phyloP scores from a whole-genome alignment of 2,113 vertebrate genomes.

The Dipodomys spectabilis region DNA sequence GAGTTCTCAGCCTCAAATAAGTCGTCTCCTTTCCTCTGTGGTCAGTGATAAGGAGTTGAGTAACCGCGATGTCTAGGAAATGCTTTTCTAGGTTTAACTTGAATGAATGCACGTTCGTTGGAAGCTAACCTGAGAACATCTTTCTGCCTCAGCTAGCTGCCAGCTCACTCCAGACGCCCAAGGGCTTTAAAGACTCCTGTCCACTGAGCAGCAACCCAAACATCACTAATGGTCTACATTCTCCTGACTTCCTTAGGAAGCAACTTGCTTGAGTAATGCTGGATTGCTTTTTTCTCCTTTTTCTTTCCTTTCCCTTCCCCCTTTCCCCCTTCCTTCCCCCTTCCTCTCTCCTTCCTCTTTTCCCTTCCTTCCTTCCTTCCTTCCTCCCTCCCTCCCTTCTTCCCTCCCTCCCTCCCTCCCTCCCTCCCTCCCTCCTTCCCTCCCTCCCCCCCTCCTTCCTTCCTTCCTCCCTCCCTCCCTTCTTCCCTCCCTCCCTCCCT shows the following conservation, averaged over 20 bases:
- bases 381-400: too few species aligned
- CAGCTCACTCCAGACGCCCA: neutral
- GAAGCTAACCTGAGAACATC: neutral
- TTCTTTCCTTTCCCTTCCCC: too few species aligned
- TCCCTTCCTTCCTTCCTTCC: neutral
- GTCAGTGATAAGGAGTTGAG: neutral
- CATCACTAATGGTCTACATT: neutral
- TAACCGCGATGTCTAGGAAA: neutral
- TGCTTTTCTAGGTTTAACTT: constrained; percentile 23
- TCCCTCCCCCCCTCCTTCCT: too few species aligned
- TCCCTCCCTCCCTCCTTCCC: too few species aligned
- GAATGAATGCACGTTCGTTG: neutral
- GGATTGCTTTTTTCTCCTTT: neutral
- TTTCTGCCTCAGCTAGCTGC: neutral
- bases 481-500: too few species aligned
- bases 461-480: neutral
- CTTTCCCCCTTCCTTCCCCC: too few species aligned
- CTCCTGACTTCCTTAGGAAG: neutral
- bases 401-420: too few species aligned
- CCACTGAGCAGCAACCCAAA: too few species aligned
- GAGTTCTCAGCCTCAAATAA: neutral
- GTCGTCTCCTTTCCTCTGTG: neutral
- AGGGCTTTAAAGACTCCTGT: neutral
- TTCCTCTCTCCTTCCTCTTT: too few species aligned
- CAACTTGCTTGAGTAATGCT: neutral